Conservation (phyloP, 2,797 vertebrate genomes). For the Nannoperca obscura region DNA sequence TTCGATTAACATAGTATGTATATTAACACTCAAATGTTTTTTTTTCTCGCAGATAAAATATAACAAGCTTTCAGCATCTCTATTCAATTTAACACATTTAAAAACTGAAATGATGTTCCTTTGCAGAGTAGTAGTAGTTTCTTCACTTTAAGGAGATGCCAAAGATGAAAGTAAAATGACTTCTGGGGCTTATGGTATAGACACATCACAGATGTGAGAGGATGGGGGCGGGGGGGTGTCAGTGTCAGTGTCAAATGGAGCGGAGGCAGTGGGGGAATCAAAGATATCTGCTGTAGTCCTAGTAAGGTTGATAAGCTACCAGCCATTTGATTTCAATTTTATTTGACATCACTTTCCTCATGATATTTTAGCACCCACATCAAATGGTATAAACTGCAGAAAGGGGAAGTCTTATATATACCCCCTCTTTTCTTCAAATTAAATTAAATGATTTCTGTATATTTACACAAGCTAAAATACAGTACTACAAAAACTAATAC, state of each 20-base stretch:
- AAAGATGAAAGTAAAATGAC: slow-evolving; percentile 41
- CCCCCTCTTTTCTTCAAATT: not conserved
- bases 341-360: slow-evolving; percentile 23
- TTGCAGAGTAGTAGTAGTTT: slow-evolving; percentile 13
- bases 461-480: not conserved
- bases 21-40: slow-evolving; percentile 1
- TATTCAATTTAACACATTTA: not conserved
- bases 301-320: slow-evolving; percentile 9
- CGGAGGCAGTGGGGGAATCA: slow-evolving; percentile 12
- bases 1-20: not conserved
- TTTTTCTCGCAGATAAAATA: not conserved
- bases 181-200: slow-evolving; percentile 32
- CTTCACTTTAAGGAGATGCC: slow-evolving; percentile 40
- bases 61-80: not conserved
- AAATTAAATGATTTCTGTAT: not conserved
- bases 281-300: slow-evolving; percentile 26
- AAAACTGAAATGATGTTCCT: slow-evolving; percentile 24
- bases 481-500: not conserved
- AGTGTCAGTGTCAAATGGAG: not conserved
- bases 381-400: slow-evolving; percentile 10
- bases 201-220: slow-evolving; percentile 25
- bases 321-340: slow-evolving; percentile 22
- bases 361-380: not conserved
- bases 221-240: slow-evolving; percentile 9
- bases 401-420: not conserved